Evolutionary conservation across 2,113 vertebrate genomes (phyloP).

Genomic region (Pipra filicauda): DNA sequence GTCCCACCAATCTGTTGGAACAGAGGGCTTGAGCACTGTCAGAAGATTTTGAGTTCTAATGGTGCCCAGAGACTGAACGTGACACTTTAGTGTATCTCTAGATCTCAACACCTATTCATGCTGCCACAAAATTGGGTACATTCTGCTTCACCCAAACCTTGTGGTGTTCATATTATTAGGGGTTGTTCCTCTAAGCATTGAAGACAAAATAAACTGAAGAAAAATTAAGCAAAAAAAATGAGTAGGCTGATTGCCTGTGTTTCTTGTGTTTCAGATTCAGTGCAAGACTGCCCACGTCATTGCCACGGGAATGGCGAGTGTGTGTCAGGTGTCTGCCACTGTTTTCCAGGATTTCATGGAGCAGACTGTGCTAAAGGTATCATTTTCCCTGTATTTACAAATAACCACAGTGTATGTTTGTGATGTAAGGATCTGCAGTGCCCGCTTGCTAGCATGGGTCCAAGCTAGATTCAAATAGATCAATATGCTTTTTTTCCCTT

Average conservation of each 20-base stretch:
- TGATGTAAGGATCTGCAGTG: not conserved
- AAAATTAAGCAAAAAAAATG: not conserved
- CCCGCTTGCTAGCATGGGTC: not conserved
- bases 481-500: not conserved
- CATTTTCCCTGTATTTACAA: not conserved
- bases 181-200: not conserved
- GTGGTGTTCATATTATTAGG: not conserved
- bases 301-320: conserved; percentile 98
- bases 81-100: fast-evolving
- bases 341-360: conserved; percentile 96
- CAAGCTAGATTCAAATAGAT: not conserved
- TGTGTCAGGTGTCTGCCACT: conserved; percentile 95
- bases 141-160: not conserved
- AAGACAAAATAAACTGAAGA: not conserved
- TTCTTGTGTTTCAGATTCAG: conserved; percentile 85
- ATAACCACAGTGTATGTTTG: not conserved
- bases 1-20: not conserved
- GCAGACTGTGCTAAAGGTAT: conserved; percentile 98
- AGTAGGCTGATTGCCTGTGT: not conserved
- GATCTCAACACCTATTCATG: not conserved
- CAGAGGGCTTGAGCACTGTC: not conserved
- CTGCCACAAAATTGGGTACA: not conserved
- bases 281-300: conserved; percentile 96
- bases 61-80: not conserved
- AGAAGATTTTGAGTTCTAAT: not conserved